Conservation (phyloP, 1,140 invertebrate genomes). For the Eupeodes corollae region DNA sequence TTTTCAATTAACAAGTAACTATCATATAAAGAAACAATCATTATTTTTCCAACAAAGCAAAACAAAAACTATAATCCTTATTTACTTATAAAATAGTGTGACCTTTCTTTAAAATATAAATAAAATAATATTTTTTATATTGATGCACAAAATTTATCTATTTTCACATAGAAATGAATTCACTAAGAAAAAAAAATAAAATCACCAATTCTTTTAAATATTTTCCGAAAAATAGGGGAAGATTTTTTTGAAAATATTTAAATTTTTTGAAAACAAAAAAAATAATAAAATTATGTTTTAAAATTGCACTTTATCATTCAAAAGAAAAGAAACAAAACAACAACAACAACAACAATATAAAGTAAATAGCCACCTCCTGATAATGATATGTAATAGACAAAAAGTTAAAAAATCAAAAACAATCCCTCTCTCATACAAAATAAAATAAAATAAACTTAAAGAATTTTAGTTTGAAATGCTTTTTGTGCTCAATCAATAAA, state of each 20-base stretch:
- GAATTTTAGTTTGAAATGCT: constrained; percentile 15
- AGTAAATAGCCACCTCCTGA: neutral
- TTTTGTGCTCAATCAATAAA: constrained; percentile 36
- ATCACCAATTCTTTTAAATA: constrained; percentile 1
- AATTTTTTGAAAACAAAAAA: neutral
- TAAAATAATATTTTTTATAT: no score
- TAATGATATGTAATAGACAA: constrained; percentile 3
- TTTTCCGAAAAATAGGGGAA: constrained; percentile 24
- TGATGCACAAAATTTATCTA: no score
- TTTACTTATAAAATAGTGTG: no score
- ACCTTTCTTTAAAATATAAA: no score
- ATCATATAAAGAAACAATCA: no score
- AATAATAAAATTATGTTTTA: neutral
- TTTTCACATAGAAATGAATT: neutral
- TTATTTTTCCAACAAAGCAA: no score
- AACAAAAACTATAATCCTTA: no score
- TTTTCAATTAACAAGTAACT: no score
- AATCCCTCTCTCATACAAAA: constrained; percentile 10
- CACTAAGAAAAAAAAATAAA: constrained; percentile 1
- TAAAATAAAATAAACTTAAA: neutral
- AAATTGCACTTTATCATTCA: neutral
- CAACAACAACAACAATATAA: neutral
- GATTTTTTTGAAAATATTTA: constrained; percentile 21
- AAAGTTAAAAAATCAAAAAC: constrained; percentile 9
- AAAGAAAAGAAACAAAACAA: neutral